Conservation (phyloP, 1,140 invertebrate species). For the Antheraea pernyi region DNA sequence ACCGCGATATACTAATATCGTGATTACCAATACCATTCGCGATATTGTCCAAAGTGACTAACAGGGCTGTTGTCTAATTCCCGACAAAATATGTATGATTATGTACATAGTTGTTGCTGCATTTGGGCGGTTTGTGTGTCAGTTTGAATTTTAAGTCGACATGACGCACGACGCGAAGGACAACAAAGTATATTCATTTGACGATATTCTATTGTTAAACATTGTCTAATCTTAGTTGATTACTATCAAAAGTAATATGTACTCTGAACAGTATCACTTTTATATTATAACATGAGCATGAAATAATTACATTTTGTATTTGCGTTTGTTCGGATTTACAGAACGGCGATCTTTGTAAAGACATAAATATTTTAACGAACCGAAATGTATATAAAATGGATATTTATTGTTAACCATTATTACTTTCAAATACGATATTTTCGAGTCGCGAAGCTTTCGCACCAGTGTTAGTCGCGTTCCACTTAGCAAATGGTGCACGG, state of each 20-base stretch:
- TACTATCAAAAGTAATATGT: background rate
- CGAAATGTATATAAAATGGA: too few relatives aligned
- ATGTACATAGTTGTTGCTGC: background rate
- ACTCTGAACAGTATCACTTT: background rate
- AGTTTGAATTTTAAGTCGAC: constrained; percentile 25
- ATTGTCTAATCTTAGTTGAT: background rate
- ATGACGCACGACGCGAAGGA: constrained; percentile 22
- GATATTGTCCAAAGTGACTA: constrained; percentile 1
- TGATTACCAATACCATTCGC: constrained; percentile 18
- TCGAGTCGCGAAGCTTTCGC: background rate
- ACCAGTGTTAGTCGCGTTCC: constrained; percentile 43
- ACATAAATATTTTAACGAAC: too few relatives aligned
- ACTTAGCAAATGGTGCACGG: constrained; percentile 56
- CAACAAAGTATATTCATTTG: constrained; percentile 12
- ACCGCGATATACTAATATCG: constrained; percentile 20
- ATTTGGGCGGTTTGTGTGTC: constrained; percentile 33
- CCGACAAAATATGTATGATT: background rate
- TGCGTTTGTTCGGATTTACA: too few relatives aligned
- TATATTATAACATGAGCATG: too few relatives aligned
- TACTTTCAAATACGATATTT: background rate
- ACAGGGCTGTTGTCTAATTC: background rate
- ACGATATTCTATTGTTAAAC: background rate
- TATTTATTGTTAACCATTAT: background rate
- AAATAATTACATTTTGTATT: too few relatives aligned
- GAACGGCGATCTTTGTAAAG: too few relatives aligned